A percentile compares a stretch with the other conserved stretches of the same genome.
Conservation (phyloP, 1,140 invertebrate genomes). For the Hypsibius dujardini region DNA sequence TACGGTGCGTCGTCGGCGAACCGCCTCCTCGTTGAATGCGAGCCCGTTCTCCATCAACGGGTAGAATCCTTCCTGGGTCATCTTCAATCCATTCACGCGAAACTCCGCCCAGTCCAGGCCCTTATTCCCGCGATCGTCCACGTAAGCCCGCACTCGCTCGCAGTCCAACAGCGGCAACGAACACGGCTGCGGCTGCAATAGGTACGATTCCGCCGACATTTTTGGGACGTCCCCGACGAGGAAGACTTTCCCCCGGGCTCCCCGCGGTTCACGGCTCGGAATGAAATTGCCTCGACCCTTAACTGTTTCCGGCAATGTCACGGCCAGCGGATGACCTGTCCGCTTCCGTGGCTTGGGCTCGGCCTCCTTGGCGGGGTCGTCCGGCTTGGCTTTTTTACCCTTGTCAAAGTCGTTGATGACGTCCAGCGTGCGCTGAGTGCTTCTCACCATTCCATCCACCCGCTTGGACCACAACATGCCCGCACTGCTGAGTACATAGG, state of each 20-base stretch:
- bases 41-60: background rate
- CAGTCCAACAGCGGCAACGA: background rate
- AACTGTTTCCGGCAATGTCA: background rate
- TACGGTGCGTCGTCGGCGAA: too few species aligned
- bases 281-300: background rate
- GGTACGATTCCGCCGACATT: background rate
- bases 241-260: background rate
- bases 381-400: background rate
- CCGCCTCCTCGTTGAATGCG: too few species aligned
- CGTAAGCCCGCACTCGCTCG: background rate
- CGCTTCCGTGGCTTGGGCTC: background rate
- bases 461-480: background rate
- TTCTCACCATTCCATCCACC: background rate
- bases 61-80: background rate
- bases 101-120: slow-evolving; percentile 12
- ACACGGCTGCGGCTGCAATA: background rate
- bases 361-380: background rate
- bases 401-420: background rate
- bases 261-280: too few species aligned
- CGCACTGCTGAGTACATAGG: background rate
- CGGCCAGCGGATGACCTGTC: background rate
- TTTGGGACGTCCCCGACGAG: background rate
- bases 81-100: background rate
- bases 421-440: background rate
- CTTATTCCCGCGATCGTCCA: background rate